Evolutionary conservation across 2,113 vertebrate species (phyloP).

Genomic region (Blennius ocellaris): DNA sequence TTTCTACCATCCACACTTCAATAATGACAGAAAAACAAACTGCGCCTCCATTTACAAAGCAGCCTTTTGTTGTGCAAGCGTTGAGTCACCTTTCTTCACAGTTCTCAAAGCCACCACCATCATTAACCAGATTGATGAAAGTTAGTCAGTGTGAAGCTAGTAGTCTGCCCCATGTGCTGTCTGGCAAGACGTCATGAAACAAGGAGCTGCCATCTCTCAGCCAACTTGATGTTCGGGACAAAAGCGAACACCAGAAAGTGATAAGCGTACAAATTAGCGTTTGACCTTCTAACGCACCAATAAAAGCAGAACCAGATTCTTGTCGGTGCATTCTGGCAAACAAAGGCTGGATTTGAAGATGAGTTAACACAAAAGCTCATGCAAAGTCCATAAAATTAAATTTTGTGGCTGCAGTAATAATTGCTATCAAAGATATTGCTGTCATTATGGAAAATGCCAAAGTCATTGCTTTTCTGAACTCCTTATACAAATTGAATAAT

Average conservation of each 20-base stretch:
- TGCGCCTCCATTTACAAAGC: conserved; percentile 7
- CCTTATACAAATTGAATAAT: conserved; percentile 53
- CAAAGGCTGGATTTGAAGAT: conserved; percentile 26
- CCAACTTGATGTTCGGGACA: not conserved
- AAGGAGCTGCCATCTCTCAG: not conserved
- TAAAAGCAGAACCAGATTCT: conserved; percentile 8
- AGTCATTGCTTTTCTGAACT: conserved; percentile 36
- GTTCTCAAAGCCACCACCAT: conserved; percentile 21
- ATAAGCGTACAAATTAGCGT: not conserved
- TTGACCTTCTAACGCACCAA: conserved; percentile 21
- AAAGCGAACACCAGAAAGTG: conserved; percentile 8
- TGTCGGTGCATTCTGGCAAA: conserved; percentile 19
- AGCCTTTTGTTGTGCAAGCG: conserved; percentile 22
- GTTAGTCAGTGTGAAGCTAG: conserved; percentile 39
- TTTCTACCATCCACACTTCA: conserved; percentile 18
- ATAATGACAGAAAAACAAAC: conserved; percentile 18
- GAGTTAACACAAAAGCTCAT: conserved; percentile 27
- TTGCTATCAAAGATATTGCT: conserved; percentile 13
- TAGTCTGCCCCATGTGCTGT: conserved; percentile 29
- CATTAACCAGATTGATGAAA: conserved; percentile 43
- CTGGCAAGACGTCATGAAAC: conserved; percentile 17
- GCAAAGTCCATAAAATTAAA: conserved; percentile 33
- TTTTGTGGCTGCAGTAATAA: conserved; percentile 41
- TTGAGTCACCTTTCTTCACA: conserved; percentile 44
- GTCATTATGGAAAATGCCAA: conserved; percentile 52